Percentiles rank a stretch among this genome's conserved stretches.
Evolutionary conservation across 2,797 vertebrate genomes (phyloP).

Genomic region (Hydrophis major): DNA sequence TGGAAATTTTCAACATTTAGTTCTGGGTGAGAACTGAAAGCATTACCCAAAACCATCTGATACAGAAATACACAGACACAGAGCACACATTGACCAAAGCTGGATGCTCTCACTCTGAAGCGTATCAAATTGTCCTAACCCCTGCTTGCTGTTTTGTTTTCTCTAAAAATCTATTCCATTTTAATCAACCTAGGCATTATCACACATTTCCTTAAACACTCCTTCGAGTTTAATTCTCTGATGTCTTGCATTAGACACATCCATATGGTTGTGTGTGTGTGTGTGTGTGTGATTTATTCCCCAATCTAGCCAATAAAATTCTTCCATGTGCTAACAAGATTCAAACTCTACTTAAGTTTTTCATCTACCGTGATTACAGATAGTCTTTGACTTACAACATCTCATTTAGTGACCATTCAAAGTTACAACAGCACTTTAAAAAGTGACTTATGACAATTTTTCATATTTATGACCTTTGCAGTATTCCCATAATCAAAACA

Average conservation of each 20-base stretch:
- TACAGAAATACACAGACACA: not conserved
- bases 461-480: not conserved
- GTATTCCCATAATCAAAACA: not conserved
- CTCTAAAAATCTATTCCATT: not conserved
- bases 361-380: not conserved
- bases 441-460: not conserved
- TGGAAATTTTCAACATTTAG: not conserved
- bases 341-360: not conserved
- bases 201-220: not conserved
- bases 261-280: not conserved
- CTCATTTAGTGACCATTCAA: not conserved
- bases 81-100: not conserved
- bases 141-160: not conserved
- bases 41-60: not conserved
- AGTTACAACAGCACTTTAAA: not conserved
- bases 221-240: not conserved
- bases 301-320: not conserved
- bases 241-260: not conserved
- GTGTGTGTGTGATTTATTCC: not conserved
- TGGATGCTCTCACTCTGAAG: not conserved
- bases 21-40: not conserved
- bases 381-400: not conserved
- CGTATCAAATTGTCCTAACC: not conserved
- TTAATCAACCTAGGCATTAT: not conserved
- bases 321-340: not conserved